These are phyloP conservation scores for Bufo bufo DNA, from an alignment of 2,113 vertebrate genomes.

Conservation along the genomic window DNA sequence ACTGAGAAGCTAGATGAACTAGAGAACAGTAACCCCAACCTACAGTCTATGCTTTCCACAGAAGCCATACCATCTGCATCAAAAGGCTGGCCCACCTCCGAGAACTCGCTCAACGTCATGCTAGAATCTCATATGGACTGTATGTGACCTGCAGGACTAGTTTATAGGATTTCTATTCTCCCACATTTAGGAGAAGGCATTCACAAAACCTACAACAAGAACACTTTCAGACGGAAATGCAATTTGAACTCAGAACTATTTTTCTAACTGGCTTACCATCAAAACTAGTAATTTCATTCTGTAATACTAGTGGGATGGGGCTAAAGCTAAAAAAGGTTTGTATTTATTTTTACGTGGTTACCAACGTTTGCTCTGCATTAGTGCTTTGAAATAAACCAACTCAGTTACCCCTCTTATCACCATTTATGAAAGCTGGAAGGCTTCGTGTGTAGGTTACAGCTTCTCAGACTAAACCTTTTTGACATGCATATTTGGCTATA, in stretches of 20 bases:
- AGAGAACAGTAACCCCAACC: conserved; percentile 80
- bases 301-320: no score
- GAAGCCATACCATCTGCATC: conserved; percentile 80
- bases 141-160: conserved; percentile 70
- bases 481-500: background rate
- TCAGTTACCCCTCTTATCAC: background rate
- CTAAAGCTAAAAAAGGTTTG: background rate
- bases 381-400: conserved; percentile 28
- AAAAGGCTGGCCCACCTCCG: conserved; percentile 81
- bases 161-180: background rate
- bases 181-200: background rate
- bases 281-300: background rate
- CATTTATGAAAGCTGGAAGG: no score
- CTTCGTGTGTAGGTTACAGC: background rate
- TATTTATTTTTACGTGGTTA: conserved; percentile 10
- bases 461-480: background rate
- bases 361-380: background rate
- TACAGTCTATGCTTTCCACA: conserved; percentile 81
- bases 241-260: background rate
- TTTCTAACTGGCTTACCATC: background rate
- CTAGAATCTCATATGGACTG: conserved; percentile 86
- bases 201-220: background rate
- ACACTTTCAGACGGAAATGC: background rate
- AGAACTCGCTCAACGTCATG: conserved; percentile 83
- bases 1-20: conserved; percentile 82